Conservation (phyloP, 2,113 vertebrate species). For the Todiramphus chloris region DNA sequence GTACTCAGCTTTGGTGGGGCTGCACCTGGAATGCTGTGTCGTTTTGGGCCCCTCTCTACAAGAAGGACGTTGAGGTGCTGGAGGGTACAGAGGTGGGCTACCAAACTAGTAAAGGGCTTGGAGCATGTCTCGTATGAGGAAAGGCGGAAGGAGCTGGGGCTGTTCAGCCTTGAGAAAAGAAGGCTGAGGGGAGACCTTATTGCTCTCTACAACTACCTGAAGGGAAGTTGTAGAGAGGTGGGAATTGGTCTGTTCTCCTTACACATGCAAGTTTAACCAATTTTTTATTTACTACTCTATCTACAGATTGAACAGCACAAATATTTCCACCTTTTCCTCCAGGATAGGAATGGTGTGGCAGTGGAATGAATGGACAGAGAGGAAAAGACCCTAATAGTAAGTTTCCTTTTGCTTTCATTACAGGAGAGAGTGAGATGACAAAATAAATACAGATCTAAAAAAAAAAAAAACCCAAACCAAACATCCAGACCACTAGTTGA, state of each 20-base stretch:
- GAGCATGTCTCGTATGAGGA: too few relatives aligned
- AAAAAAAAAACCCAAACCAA: background rate
- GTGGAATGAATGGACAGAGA: background rate
- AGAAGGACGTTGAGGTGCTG: too few relatives aligned
- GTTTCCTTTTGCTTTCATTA: background rate
- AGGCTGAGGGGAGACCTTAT: too few relatives aligned
- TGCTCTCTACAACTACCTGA: too few relatives aligned
- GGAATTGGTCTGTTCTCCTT: background rate
- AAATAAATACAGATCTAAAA: background rate
- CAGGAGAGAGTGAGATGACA: background rate
- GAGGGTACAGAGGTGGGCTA: too few relatives aligned
- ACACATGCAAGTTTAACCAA: fast-evolving
- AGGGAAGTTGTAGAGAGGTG: too few relatives aligned
- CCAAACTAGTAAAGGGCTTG: too few relatives aligned
- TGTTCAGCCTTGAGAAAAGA: too few relatives aligned
- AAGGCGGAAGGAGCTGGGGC: too few relatives aligned
- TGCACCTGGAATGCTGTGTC: too few relatives aligned
- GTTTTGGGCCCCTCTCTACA: too few relatives aligned
- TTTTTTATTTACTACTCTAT: background rate
- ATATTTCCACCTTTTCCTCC: background rate
- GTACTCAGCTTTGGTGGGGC: too few relatives aligned
- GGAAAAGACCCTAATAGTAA: background rate
- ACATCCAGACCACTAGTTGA: background rate
- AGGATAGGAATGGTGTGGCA: background rate
- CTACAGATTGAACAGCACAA: background rate